Base-by-base conservation (phyloP, 2,797 vertebrate genomes). In the Alouatta caraya region DNA sequence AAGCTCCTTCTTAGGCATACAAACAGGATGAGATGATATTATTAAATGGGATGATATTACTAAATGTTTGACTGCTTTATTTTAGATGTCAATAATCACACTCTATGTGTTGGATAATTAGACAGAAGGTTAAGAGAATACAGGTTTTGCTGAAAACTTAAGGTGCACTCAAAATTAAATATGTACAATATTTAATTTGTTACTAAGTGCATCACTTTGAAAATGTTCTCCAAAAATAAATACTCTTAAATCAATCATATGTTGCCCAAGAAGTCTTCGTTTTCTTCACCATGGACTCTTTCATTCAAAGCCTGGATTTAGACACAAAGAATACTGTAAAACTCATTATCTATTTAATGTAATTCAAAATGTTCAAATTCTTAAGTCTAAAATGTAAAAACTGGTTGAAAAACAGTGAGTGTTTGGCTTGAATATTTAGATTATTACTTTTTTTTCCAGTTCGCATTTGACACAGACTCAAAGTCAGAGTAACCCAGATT, bases 161-260 rank as follows among this genome's bases (percentile, higher is more conserved):
- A 44, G 19, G 48, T 82, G 37, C 37, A 92, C 95, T 97, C 76
- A 89, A 95, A 91, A 73, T 91, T 92, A 92, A 95, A 89, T 61
- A 73, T 84, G 39, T 19, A 67, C 26, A 92, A 57, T 55, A 17
- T 75, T 93, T 94, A 90, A 91, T 75, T 97, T 87, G 44, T 92
- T 80, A 72, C 48, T 81, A 90, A 90, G 72, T 67, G 88, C 13
- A 46, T 89, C 59, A 80, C 26, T 78, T 89, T 93, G 33, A 92
- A 91, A 83, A 91, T 48, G 61, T 55, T 84, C 37, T 89, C n/a
- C 19, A 55, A 84, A 93, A 90, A 76, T 42, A 95, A 96, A 79
- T 57, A 57, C 50, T 46, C 30, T 94, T 90, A 64, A 75, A 19
- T 90, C 30, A 67, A 94, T 55, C 59, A 14, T 30, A 72, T 67